Conservation (phyloP, 2,113 vertebrate species). For the Miniopterus natalensis region DNA sequence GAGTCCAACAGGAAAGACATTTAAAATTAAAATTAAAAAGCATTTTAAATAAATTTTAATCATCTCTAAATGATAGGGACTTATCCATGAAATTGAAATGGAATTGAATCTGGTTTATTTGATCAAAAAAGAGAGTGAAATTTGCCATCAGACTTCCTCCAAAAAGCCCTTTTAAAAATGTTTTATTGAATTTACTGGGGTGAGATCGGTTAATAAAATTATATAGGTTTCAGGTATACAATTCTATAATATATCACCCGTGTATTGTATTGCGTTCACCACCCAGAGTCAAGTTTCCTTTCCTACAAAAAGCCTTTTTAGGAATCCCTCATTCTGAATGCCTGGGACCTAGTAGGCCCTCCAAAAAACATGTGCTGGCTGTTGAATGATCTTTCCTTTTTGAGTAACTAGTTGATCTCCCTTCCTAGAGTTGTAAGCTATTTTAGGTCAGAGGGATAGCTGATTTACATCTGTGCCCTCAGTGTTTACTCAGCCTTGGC, state of each 20-base stretch:
- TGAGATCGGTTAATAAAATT: not conserved
- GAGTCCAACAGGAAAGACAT: not conserved
- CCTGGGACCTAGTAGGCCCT: not conserved
- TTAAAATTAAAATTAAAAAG: constrained; percentile 17
- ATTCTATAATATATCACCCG: not conserved
- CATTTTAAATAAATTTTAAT: not conserved
- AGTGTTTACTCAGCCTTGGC: not conserved
- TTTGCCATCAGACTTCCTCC: not conserved
- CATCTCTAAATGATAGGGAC: not conserved
- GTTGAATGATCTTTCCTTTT: not conserved
- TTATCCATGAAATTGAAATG: constrained; percentile 10
- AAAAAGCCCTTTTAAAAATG: not conserved
- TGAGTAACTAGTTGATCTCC: not conserved
- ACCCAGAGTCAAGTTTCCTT: not conserved
- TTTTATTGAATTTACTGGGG: not conserved
- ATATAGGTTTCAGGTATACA: not conserved
- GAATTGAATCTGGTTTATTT: constrained; percentile 40
- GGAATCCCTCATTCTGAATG: not conserved
- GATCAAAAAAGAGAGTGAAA: constrained; percentile 2
- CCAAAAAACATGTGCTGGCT: not conserved
- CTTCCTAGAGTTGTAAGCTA: not conserved
- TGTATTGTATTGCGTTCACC: not conserved
- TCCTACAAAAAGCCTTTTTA: not conserved
- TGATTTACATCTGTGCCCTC: not conserved
- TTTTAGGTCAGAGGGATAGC: not conserved